Conservation (phyloP, 2,113 vertebrate genomes). For the cat (Felis catus) region DNA sequence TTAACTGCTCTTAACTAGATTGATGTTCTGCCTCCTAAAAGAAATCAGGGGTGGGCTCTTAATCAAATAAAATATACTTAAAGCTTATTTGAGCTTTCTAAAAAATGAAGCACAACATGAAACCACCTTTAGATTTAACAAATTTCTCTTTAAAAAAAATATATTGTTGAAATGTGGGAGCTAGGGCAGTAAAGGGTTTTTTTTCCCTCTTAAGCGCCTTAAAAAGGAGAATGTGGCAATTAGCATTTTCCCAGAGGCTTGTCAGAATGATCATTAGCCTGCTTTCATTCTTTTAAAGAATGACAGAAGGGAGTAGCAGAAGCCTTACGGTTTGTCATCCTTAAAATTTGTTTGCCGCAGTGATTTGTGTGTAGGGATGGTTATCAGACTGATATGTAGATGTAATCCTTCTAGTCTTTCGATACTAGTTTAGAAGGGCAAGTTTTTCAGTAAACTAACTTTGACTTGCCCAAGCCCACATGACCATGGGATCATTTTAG, state of each 20-base stretch:
- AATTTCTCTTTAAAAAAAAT: background rate
- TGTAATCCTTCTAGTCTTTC: background rate
- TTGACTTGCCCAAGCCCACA: background rate
- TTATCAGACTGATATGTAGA: background rate
- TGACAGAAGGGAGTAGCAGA: background rate
- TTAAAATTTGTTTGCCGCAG: background rate
- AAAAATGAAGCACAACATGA: background rate
- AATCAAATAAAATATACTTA: conserved; percentile 11
- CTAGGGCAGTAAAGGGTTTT: background rate
- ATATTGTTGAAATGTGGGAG: background rate
- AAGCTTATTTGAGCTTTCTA: background rate
- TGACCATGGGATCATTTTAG: background rate
- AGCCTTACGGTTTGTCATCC: background rate
- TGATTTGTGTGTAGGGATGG: background rate
- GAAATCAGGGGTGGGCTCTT: background rate
- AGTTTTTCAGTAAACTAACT: conserved; percentile 1
- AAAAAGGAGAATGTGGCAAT: background rate
- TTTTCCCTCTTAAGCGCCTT: background rate
- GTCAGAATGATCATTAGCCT: background rate
- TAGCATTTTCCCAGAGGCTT: conserved; percentile 40
- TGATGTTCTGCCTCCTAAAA: background rate
- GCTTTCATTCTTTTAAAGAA: conserved; percentile 34
- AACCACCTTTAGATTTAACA: conserved; percentile 6
- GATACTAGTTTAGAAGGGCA: conserved; percentile 1
- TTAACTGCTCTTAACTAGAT: background rate